Conservation (phyloP, 1,140 invertebrate species). For the Drosophila simulans region DNA sequence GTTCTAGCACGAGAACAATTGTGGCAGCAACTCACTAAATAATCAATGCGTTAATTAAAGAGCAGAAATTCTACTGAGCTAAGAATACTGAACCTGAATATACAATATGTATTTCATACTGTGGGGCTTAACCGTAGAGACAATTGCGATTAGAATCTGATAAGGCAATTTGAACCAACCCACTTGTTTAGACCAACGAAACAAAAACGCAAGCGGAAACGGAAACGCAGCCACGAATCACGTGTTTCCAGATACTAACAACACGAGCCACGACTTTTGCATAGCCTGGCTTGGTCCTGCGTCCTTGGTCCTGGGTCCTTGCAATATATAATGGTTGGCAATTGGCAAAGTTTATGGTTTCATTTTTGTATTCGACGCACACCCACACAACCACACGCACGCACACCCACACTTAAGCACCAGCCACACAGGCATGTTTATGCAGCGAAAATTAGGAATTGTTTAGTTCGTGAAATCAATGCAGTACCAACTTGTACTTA, state of each 20-base stretch:
- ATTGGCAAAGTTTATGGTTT: conserved; percentile 71
- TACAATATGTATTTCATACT: neutral
- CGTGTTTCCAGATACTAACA: conserved; percentile 50
- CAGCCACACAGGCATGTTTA: conserved; percentile 13
- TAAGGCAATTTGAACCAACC: neutral
- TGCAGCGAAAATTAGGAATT: neutral
- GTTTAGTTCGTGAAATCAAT: neutral
- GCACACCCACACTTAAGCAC: conserved; percentile 1
- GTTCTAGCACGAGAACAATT: neutral
- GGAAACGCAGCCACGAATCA: conserved; percentile 51
- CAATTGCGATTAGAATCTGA: neutral
- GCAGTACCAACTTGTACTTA: no score
- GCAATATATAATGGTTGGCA: conserved; percentile 55
- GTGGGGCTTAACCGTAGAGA: neutral
- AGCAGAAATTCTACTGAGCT: neutral
- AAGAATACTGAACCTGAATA: no score
- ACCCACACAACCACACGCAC: conserved; percentile 13
- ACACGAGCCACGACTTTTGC: conserved; percentile 31
- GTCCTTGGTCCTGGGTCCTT: conserved; percentile 8
- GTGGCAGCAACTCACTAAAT: neutral
- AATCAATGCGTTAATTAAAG: neutral
- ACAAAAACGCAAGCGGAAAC: conserved; percentile 26
- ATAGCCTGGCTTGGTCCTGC: conserved; percentile 12
- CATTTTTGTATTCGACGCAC: conserved; percentile 54
- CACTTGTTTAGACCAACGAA: neutral